Base-by-base conservation (phyloP, 64 coral and sea anemone species). In the Actinia tenebrosa region DNA sequence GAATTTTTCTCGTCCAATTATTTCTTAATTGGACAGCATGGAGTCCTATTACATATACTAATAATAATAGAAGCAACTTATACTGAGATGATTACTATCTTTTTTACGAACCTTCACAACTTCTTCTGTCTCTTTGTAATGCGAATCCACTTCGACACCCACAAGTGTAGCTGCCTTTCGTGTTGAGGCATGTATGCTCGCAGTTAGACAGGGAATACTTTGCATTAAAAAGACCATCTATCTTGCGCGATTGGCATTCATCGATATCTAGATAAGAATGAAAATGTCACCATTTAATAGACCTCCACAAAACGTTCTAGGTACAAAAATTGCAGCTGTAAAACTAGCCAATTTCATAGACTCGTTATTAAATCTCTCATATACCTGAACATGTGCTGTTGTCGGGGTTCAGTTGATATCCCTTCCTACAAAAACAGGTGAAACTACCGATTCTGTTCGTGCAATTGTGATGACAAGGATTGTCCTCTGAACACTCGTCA, bases 361-460 rank as follows among this genome's bases (percentile, higher is more conserved):
- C 2, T 50, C 47, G 2, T 50, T 50, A 50, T 50, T 50, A 50
- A 77, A 25, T 77, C 30, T 44, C 0, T 11, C 56, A 42, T 19
- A 56, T 84, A 84, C 82, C 82, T 84, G 82, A 84, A 52, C 82
- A 84, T 7, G 82, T 54, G 1, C 30, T 13, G 22, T 60, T 60
- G 53, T 84, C 82, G 20, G 16, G 56, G 26, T 84, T 84, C 22
- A 84, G 50, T 20, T 84, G 1, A 19, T 84, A 84, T 3, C 82
- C 82, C 5, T 84, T 56, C 52, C 0, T 56, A 60, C 82, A 84
- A 23, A 43, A 54, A 15, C 82, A 84, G 10, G 13, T 27, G 27
- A 27, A 84, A 22, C 82, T 84, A 5, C 82, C 82, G 9, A 30
- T 27, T 56, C 5, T 16, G 46, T 84, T 56, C n/a, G 55, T 84